phyloP scores from a whole-genome alignment of 2,888 invertebrate genomes.

The Mycogona germanica region DNA sequence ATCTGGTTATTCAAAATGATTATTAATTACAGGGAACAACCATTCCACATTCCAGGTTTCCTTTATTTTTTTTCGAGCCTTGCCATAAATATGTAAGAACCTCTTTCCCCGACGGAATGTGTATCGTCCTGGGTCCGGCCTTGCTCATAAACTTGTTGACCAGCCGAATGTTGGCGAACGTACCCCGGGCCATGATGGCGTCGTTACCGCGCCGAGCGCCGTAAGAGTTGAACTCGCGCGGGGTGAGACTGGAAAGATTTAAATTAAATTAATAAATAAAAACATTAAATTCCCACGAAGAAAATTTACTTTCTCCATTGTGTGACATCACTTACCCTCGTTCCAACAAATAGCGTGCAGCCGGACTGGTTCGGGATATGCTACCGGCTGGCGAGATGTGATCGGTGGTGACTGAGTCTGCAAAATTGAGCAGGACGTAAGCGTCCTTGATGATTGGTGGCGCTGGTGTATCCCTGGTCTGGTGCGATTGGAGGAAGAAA shows the following conservation, averaged over 20 bases:
- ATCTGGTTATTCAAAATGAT: slow-evolving; percentile 40
- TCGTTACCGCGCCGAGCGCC: slow-evolving; percentile 96
- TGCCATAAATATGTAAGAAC: slow-evolving; percentile 38
- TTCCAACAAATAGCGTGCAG: slow-evolving; percentile 61
- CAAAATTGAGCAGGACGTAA: slow-evolving; percentile 69
- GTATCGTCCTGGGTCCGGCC: slow-evolving; percentile 72
- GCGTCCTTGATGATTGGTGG: slow-evolving; percentile 54
- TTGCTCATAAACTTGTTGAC: slow-evolving; percentile 74
- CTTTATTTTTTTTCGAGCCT: no score
- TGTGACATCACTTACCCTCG: no score
- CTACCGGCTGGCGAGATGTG: slow-evolving; percentile 98
- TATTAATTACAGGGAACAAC: background rate
- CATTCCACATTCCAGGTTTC: no score
- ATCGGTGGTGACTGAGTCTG: slow-evolving; percentile 97
- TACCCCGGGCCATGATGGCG: slow-evolving; percentile 93
- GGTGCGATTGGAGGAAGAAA: background rate
- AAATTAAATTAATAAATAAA: no score
- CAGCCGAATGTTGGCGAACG: slow-evolving; percentile 94
- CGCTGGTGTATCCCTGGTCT: slow-evolving; percentile 45
- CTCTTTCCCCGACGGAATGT: slow-evolving; percentile 75
- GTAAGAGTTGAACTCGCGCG: slow-evolving; percentile 95
- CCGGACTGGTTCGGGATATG: slow-evolving; percentile 88
- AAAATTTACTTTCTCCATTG: no score
- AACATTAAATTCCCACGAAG: no score
- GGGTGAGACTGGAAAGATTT: slow-evolving; percentile 52